A percentile compares a stretch with the other conserved stretches of the same genome.
Evolutionary conservation across 2,113 vertebrate genomes (phyloP).

Genomic region (Vireo altiloquus): DNA sequence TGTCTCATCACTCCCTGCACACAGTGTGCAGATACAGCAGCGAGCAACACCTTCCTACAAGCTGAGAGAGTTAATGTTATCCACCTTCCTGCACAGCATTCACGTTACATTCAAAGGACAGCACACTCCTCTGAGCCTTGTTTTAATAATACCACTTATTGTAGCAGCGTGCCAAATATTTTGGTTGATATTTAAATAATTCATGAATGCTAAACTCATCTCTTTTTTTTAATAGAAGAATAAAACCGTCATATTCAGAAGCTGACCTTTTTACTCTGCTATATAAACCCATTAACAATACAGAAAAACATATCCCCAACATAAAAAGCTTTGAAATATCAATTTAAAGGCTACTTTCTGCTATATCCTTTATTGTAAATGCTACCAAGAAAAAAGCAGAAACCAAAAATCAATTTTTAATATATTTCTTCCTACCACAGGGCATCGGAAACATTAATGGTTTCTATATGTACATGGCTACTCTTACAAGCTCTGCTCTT

Average conservation of each 20-base stretch:
- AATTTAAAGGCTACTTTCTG: slow-evolving; percentile 72
- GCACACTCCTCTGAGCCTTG: background rate
- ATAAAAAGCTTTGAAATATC: slow-evolving; percentile 75
- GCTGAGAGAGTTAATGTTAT: background rate
- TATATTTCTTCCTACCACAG: slow-evolving; percentile 80
- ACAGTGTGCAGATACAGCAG: background rate
- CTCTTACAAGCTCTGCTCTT: slow-evolving; percentile 57
- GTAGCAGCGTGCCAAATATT: slow-evolving; percentile 36
- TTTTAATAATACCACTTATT: slow-evolving; percentile 19
- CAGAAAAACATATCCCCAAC: slow-evolving; percentile 66
- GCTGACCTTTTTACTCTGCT: slow-evolving; percentile 70
- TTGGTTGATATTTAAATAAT: slow-evolving; percentile 63
- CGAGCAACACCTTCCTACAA: background rate
- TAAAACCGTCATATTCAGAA: slow-evolving; percentile 69
- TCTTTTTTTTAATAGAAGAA: slow-evolving; percentile 56
- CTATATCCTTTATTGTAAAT: slow-evolving; percentile 75
- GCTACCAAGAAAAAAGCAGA: slow-evolving; percentile 75
- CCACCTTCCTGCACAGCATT: background rate
- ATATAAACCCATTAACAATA: slow-evolving; percentile 74
- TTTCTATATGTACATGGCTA: slow-evolving; percentile 68
- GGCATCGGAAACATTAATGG: slow-evolving; percentile 72
- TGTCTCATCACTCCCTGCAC: background rate
- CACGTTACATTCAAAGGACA: background rate
- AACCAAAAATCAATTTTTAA: slow-evolving; percentile 82
- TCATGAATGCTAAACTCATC: slow-evolving; percentile 53